Conservation (phyloP, 2,888 invertebrate genomes). For the Hirtodrosophila trivittata region DNA sequence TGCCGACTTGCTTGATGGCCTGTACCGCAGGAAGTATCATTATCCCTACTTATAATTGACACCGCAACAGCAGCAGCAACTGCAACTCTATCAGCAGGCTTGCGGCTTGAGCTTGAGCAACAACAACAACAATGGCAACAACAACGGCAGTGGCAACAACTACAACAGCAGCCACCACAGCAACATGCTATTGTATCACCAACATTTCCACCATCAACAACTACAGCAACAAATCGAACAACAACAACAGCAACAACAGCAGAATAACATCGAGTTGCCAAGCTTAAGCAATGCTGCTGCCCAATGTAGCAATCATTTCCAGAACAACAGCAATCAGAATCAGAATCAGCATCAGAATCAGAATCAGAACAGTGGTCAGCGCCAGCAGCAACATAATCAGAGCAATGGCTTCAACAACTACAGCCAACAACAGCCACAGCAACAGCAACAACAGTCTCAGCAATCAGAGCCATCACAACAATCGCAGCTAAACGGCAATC, state of each 20-base stretch:
- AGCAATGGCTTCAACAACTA: constrained; percentile 11
- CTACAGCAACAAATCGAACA: constrained; percentile 21
- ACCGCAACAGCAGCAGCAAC: constrained; percentile 78
- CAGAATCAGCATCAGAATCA: not conserved
- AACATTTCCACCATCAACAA: constrained; percentile 24
- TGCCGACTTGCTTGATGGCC: constrained; percentile 83
- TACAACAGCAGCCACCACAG: constrained; percentile 38
- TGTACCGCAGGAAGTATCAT: constrained; percentile 84
- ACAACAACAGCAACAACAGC: constrained; percentile 32
- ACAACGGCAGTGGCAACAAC: constrained; percentile 32
- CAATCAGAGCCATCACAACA: constrained; percentile 21
- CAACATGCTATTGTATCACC: constrained; percentile 27
- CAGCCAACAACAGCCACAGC: constrained; percentile 18
- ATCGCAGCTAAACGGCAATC: constrained; percentile 15
- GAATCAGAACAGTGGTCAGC: not conserved
- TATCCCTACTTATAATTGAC: constrained; percentile 84
- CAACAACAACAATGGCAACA: constrained; percentile 8
- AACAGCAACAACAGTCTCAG: constrained; percentile 9
- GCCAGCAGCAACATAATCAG: constrained; percentile 6
- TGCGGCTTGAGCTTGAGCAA: constrained; percentile 51
- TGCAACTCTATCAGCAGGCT: constrained; percentile 71
- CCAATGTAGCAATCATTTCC: constrained; percentile 24
- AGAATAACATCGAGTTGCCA: constrained; percentile 35
- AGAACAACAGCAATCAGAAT: constrained; percentile 8
- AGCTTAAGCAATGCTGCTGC: constrained; percentile 44